A percentile compares a stretch with the other conserved stretches of the same genome.
Conservation (phyloP, 2,797 vertebrate genomes). For the Sebastes oblongus region DNA sequence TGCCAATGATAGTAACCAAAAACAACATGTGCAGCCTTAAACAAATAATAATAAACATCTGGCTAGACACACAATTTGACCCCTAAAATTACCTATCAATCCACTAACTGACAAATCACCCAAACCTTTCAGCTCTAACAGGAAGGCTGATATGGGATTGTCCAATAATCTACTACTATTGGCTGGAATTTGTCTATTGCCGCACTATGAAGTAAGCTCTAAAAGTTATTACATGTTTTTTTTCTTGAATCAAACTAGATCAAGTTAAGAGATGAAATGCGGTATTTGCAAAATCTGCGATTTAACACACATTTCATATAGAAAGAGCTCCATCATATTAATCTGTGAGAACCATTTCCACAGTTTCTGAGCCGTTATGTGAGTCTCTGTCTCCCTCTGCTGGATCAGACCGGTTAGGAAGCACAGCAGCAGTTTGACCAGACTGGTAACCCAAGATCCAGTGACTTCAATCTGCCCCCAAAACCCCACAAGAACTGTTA, state of each 20-base stretch:
- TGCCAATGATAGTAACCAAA: too few species aligned
- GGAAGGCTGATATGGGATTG: neutral
- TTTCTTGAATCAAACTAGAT: too few species aligned
- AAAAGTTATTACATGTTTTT: neutral
- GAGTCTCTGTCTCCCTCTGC: conserved; percentile 78
- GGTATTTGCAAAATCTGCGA: neutral
- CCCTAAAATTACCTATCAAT: rapidly evolving
- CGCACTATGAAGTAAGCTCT: neutral
- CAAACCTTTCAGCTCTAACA: neutral
- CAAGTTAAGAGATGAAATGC: too few species aligned
- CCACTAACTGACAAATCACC: too few species aligned
- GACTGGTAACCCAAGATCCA: conserved; percentile 23
- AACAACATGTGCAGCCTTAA: too few species aligned
- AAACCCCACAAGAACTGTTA: conserved; percentile 56
- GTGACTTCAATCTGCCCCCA: conserved; percentile 56
- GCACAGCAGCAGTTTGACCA: neutral
- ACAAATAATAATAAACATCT: too few species aligned
- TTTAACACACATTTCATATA: neutral
- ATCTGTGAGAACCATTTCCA: neutral
- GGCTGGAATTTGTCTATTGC: neutral
- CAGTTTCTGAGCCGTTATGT: neutral
- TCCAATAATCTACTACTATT: neutral
- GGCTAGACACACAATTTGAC: too few species aligned
- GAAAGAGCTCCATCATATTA: neutral
- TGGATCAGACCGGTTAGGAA: conserved; percentile 30